Percentiles rank a stretch among this genome's conserved stretches.
Evolutionary conservation across 2,888 invertebrate genomes (phyloP).

Genomic region (Diarsia rubi): DNA sequence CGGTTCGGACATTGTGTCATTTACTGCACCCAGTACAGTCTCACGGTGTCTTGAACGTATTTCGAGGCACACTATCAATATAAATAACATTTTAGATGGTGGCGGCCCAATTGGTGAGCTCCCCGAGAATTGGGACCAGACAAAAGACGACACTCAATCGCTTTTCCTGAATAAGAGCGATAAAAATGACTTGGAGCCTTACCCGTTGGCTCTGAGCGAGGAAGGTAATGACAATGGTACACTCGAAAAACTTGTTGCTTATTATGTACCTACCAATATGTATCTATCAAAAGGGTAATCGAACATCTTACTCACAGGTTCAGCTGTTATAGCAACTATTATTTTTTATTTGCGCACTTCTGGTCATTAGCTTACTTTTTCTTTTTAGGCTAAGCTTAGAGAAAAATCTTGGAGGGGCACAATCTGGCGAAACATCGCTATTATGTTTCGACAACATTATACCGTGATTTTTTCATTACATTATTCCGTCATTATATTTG

Average conservation of each 20-base stretch:
- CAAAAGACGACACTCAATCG: conserved; percentile 89
- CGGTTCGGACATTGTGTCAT: conserved; percentile 10
- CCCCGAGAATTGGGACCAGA: conserved; percentile 90
- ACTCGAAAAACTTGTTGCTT: conserved; percentile 53
- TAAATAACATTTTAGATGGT: conserved; percentile 75
- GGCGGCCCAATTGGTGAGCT: conserved; percentile 87
- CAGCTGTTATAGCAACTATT: not conserved
- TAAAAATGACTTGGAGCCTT: conserved; percentile 90
- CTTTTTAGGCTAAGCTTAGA: not conserved
- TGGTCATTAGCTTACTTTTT: not conserved
- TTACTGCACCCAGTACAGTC: conserved; percentile 6
- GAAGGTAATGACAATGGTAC: conserved; percentile 81
- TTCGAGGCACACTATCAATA: conserved; percentile 55
- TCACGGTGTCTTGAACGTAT: conserved; percentile 38
- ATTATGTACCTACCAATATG: conserved; percentile 38
- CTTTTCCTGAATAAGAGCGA: conserved; percentile 90
- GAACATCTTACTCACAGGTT: not conserved
- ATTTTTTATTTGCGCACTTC: conserved; percentile 6
- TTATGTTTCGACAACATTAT: not conserved
- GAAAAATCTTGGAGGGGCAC: not conserved
- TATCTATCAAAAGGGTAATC: conserved; percentile 11
- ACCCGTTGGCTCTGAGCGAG: conserved; percentile 89
- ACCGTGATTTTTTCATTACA: not conserved
- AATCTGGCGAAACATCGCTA: not conserved
- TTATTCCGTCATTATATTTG: not conserved